Evolutionary conservation across 2,113 vertebrate genomes (phyloP).

Genomic region (Danionella cerebrum): DNA sequence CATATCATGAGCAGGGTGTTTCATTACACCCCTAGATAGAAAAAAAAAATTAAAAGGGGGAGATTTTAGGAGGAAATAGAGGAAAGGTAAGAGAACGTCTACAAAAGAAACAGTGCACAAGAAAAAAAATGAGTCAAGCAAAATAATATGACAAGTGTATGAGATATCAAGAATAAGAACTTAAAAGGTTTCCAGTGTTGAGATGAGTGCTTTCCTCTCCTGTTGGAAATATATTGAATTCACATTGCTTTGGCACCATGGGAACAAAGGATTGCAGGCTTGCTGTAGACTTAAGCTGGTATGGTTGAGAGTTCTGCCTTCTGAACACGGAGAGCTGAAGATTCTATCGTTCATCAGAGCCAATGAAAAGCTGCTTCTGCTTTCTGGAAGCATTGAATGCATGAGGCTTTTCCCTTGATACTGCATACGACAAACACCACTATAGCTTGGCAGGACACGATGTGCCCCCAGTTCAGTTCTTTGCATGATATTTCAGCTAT

Average conservation of each 20-base stretch:
- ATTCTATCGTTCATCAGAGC: neutral
- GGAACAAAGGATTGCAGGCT: neutral
- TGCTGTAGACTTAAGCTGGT: neutral
- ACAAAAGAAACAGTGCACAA: neutral
- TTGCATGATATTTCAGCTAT: constrained; percentile 12
- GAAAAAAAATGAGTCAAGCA: neutral
- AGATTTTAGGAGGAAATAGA: neutral
- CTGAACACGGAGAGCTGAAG: neutral
- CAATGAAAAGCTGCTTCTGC: neutral
- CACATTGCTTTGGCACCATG: neutral
- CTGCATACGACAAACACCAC: neutral
- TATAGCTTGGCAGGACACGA: neutral
- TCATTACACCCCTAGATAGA: neutral
- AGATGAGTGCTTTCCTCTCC: neutral
- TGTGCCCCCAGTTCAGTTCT: constrained; percentile 8
- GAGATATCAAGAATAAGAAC: neutral
- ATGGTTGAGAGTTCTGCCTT: neutral
- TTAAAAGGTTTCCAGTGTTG: neutral
- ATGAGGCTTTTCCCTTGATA: neutral
- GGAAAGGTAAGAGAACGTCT: neutral
- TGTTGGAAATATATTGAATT: constrained; percentile 8
- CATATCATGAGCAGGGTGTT: too few relatives aligned
- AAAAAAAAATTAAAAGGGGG: neutral
- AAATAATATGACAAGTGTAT: neutral
- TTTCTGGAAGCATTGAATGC: constrained; percentile 4